Evolutionary conservation across 2,888 invertebrate species (phyloP).

Genomic region (Pyrochroa serraticornis): DNA sequence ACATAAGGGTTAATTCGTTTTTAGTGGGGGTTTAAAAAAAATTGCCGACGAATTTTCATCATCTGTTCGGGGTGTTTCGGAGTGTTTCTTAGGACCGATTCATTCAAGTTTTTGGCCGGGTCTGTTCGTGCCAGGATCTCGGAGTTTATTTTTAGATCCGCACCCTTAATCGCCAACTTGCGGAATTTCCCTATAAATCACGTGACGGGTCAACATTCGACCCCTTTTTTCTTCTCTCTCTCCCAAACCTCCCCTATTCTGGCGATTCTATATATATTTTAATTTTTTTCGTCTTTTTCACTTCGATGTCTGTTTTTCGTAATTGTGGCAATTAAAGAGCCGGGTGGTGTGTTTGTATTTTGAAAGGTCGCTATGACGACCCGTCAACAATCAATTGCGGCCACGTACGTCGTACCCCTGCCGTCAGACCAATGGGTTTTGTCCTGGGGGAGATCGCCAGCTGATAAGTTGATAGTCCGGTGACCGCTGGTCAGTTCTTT

Average conservation of each 20-base stretch:
- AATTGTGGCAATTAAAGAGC: slow-evolving; percentile 1
- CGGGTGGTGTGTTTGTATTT: slow-evolving; percentile 52
- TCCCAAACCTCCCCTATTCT: not conserved
- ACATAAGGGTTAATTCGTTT: too few relatives aligned
- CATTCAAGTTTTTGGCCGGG: too few relatives aligned
- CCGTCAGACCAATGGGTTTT: slow-evolving; percentile 48
- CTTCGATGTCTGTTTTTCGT: not conserved
- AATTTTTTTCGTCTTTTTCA: not conserved
- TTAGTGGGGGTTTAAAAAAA: not conserved
- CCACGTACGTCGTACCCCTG: slow-evolving; percentile 54
- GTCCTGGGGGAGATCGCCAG: slow-evolving; percentile 49
- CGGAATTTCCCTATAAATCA: too few relatives aligned
- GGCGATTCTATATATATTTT: not conserved
- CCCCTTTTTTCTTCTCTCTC: not conserved
- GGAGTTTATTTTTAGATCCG: too few relatives aligned
- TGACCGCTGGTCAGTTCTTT: slow-evolving; percentile 55
- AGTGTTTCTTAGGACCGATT: too few relatives aligned
- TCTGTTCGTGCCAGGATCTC: too few relatives aligned
- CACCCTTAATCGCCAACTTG: too few relatives aligned
- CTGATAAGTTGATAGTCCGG: slow-evolving; percentile 55
- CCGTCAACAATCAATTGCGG: slow-evolving; percentile 56
- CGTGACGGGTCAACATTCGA: too few relatives aligned
- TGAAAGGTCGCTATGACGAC: slow-evolving; percentile 53
- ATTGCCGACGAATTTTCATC: too few relatives aligned
- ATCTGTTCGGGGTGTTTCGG: too few relatives aligned